A percentile compares a stretch with the other conserved stretches of the same genome.
phyloP scores from a whole-genome alignment of 2,888 invertebrate genomes.

The Odontocerum albicorne region DNA sequence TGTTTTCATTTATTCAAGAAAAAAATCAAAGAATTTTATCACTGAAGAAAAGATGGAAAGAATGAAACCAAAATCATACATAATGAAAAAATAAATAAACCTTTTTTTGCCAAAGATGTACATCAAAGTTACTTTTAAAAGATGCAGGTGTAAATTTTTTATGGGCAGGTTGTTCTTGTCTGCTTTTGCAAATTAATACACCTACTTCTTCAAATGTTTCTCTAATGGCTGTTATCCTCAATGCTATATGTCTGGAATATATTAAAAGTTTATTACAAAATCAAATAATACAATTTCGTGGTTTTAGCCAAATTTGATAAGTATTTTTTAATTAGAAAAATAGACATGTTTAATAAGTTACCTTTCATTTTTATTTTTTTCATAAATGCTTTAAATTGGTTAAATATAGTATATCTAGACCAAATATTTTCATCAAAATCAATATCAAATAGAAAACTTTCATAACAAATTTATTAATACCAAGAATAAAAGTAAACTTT shows the following conservation, averaged over 20 bases:
- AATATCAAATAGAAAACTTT: too few species aligned
- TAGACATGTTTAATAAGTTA: too few species aligned
- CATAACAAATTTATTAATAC: too few species aligned
- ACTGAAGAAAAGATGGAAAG: too few species aligned
- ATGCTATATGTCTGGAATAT: conserved; percentile 63
- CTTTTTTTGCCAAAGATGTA: conserved; percentile 65
- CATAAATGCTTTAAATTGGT: too few species aligned
- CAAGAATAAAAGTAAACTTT: too few species aligned
- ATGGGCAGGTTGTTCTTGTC: conserved; percentile 43
- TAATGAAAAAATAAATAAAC: conserved; percentile 40
- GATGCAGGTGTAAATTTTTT: conserved; percentile 45
- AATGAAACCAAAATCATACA: conserved; percentile 3
- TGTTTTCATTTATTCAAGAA: neutral
- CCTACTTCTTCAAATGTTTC: conserved; percentile 94
- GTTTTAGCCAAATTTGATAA: too few species aligned
- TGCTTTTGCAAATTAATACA: conserved; percentile 65
- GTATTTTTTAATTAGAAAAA: too few species aligned
- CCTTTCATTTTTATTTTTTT: too few species aligned
- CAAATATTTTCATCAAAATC: too few species aligned
- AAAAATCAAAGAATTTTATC: neutral
- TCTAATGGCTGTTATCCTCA: conserved; percentile 78
- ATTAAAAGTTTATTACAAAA: conserved; percentile 22
- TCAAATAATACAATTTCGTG: neutral
- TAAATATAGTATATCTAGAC: too few species aligned
- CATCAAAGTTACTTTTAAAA: conserved; percentile 56